These are phyloP conservation scores for Chironomus tepperi DNA, from an alignment of 1,140 invertebrate genomes.

Conservation along the genomic window DNA sequence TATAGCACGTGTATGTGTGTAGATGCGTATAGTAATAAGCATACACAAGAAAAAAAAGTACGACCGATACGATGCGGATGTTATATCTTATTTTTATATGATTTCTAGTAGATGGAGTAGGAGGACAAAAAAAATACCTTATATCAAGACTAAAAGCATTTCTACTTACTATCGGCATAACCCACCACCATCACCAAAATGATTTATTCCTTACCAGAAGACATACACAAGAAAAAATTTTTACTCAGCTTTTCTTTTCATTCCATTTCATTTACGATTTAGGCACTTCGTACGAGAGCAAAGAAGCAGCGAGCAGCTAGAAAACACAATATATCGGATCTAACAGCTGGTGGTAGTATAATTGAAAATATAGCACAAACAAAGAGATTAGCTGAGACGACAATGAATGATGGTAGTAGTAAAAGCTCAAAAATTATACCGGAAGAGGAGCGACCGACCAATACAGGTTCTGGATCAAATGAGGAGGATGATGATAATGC, in stretches of 20 bases:
- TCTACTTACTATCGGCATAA: too few relatives aligned
- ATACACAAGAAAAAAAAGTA: too few relatives aligned
- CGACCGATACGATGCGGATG: too few relatives aligned
- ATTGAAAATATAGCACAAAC: conserved; percentile 84
- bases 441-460: conserved; percentile 67
- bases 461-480: conserved; percentile 82
- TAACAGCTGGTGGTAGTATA: conserved; percentile 69
- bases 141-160: too few relatives aligned
- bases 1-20: too few relatives aligned
- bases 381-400: conserved; percentile 68
- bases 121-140: too few relatives aligned
- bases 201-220: neutral
- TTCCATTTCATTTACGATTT: conserved; percentile 25
- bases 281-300: conserved; percentile 68
- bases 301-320: conserved; percentile 66
- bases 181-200: neutral
- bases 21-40: too few relatives aligned
- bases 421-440: conserved; percentile 47
- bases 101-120: too few relatives aligned
- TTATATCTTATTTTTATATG: too few relatives aligned
- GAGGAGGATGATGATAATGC: conserved; percentile 72
- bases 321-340: conserved; percentile 59
- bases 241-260: neutral
- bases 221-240: neutral
- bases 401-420: conserved; percentile 51